A percentile compares a stretch with the other conserved stretches of the same genome.
phyloP scores from a whole-genome alignment of 2,888 invertebrate species.

The Ischnus inquisitorius region DNA sequence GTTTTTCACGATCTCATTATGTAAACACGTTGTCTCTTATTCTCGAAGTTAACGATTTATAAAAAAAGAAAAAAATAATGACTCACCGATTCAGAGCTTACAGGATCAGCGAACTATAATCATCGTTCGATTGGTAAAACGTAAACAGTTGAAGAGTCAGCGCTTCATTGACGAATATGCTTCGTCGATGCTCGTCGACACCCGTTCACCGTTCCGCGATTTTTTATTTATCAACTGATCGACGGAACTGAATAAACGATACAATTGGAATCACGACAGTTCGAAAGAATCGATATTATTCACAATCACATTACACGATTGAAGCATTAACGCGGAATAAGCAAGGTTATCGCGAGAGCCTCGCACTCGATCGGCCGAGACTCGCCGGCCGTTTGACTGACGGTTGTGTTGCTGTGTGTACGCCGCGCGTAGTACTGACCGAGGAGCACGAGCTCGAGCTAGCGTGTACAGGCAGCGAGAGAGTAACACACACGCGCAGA shows the following conservation, averaged over 20 bases:
- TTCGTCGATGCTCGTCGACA: background rate
- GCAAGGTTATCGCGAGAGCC: background rate
- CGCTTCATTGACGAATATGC: background rate
- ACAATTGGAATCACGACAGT: background rate
- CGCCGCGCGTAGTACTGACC: slow-evolving; percentile 49
- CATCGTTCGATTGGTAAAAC: slow-evolving; percentile 16
- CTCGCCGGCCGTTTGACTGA: slow-evolving; percentile 65
- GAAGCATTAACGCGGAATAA: background rate
- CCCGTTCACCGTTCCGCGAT: background rate
- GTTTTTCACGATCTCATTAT: background rate
- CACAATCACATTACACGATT: slow-evolving; percentile 31
- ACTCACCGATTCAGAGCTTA: slow-evolving; percentile 52
- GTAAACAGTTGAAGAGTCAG: background rate
- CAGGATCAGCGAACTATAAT: slow-evolving; percentile 48
- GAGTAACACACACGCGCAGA: slow-evolving; percentile 16
- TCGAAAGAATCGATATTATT: background rate
- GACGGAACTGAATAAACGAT: background rate
- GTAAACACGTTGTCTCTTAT: background rate
- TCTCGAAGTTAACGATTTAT: background rate
- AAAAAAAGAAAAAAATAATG: slow-evolving; percentile 2
- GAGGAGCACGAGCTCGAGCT: slow-evolving; percentile 27
- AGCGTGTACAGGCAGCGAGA: slow-evolving; percentile 24
- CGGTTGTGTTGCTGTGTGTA: slow-evolving; percentile 40
- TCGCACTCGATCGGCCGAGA: slow-evolving; percentile 55
- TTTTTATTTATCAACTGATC: background rate